Conservation (phyloP, 2,888 invertebrate genomes). For the Nycteola revayana region DNA sequence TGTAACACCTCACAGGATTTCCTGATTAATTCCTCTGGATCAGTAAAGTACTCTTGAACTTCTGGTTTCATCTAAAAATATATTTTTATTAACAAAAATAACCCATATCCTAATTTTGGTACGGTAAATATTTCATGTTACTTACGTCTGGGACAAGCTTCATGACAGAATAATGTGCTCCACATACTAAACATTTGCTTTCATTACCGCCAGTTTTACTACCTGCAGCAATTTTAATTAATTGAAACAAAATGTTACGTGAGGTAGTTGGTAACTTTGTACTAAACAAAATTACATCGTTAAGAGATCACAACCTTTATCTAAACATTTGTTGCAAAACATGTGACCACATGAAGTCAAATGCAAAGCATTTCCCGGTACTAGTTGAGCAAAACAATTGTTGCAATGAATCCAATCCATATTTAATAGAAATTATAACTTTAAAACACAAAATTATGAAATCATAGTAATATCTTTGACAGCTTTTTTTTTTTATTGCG, state of each 20-base stretch:
- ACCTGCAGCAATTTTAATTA: constrained; percentile 41
- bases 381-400: constrained; percentile 72
- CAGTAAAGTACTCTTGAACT: constrained; percentile 76
- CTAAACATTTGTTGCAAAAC: constrained; percentile 75
- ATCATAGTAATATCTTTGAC: too few species aligned
- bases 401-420: constrained; percentile 82
- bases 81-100: neutral
- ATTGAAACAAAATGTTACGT: too few species aligned
- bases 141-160: constrained; percentile 73
- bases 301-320: too few species aligned
- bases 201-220: constrained; percentile 65
- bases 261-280: too few species aligned
- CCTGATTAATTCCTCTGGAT: constrained; percentile 74
- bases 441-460: too few species aligned
- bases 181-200: constrained; percentile 70
- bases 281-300: too few species aligned
- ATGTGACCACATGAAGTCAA: constrained; percentile 79
- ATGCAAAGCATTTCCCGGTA: constrained; percentile 67
- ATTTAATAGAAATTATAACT: constrained; percentile 6
- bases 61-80: constrained; percentile 72
- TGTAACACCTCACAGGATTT: constrained; percentile 73
- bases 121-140: constrained; percentile 16
- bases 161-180: constrained; percentile 69
- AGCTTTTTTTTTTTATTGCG: too few species aligned
- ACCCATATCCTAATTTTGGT: neutral